phyloP scores from a whole-genome alignment of 2,797 vertebrate genomes.

The Setipinna tenuifilis region DNA sequence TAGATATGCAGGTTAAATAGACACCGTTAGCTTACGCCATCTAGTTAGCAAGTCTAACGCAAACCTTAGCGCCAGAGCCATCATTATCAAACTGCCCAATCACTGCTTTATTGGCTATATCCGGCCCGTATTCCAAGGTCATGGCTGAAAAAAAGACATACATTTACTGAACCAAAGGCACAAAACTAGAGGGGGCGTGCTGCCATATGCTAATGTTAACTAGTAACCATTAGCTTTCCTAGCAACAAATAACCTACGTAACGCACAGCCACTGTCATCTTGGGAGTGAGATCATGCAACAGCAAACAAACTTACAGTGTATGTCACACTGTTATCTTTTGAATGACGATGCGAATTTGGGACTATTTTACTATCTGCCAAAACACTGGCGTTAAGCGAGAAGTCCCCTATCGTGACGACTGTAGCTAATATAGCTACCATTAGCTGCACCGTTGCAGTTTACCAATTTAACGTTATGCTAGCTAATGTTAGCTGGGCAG shows the following conservation, averaged over 20 bases:
- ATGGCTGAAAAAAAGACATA: not conserved
- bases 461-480: not conserved
- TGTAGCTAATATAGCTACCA: not conserved
- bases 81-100: not conserved
- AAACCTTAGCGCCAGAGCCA: not conserved
- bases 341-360: not conserved
- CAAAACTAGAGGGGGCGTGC: not conserved
- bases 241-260: not conserved
- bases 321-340: not conserved
- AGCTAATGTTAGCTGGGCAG: conserved; percentile 11
- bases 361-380: not conserved
- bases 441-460: not conserved
- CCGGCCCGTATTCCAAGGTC: not conserved
- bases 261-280: not conserved
- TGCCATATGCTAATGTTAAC: not conserved
- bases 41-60: not conserved
- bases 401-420: not conserved
- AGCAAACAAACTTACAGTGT: not conserved
- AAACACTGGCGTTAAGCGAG: not conserved
- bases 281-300: not conserved
- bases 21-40: not conserved
- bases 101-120: not conserved
- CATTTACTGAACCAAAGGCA: not conserved
- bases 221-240: conserved; percentile 2
- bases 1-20: not conserved